These are phyloP conservation scores for Chloroceryle amazona DNA, from an alignment of 2,797 vertebrate genomes.

Conservation along the genomic window DNA sequence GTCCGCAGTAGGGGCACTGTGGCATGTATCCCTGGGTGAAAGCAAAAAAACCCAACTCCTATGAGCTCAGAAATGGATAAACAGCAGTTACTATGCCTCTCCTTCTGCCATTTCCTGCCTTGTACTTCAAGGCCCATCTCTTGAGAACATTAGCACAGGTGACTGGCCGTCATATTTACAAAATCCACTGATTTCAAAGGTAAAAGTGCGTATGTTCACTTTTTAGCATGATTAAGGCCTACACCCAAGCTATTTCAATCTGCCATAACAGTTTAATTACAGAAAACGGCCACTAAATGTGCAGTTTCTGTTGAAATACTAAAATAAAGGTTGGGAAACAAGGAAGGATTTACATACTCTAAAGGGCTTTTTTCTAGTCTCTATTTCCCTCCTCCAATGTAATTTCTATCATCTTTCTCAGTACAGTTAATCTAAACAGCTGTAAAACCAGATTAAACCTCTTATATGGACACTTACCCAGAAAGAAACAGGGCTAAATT, in stretches of 20 bases:
- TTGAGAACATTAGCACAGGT: neutral
- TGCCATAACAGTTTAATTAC: neutral
- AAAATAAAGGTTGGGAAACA: neutral
- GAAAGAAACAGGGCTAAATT: neutral
- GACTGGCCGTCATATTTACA: neutral
- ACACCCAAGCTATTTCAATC: neutral
- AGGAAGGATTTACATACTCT: neutral
- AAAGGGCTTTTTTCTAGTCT: neutral
- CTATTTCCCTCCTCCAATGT: neutral
- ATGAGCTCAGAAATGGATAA: neutral
- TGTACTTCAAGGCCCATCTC: neutral
- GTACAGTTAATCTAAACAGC: conserved; percentile 1
- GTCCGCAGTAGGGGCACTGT: rapidly evolving
- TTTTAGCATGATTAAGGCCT: neutral
- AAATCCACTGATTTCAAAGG: neutral
- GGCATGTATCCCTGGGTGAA: neutral
- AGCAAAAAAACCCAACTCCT: neutral
- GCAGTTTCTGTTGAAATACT: neutral
- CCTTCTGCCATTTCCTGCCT: neutral
- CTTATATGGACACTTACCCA: neutral
- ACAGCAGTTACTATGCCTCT: neutral
- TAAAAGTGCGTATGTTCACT: neutral
- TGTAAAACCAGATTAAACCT: conserved; percentile 15
- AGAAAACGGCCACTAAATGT: neutral
- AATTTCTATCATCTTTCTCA: conserved; percentile 1